phyloP scores from a whole-genome alignment of 2,113 vertebrate genomes.

The Baryphthengus martii region DNA sequence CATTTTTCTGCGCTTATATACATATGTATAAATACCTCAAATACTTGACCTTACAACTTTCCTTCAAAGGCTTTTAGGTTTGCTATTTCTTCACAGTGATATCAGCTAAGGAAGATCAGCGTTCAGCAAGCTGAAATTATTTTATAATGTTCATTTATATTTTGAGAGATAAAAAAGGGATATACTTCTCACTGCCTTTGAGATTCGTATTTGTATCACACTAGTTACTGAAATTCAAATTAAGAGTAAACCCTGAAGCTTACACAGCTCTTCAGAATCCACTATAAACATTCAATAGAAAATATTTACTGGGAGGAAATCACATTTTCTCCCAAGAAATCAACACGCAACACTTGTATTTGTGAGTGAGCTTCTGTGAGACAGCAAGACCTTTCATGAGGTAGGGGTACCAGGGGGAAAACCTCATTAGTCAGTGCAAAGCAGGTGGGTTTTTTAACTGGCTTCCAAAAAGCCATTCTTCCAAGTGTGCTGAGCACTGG shows the following conservation, averaged over 20 bases:
- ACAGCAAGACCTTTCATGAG: background rate
- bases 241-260: background rate
- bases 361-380: background rate
- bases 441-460: background rate
- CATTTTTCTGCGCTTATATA: background rate
- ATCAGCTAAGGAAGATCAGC: background rate
- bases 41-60: background rate
- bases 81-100: background rate
- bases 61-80: background rate
- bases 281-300: background rate
- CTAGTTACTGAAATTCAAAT: background rate
- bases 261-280: background rate
- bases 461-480: background rate
- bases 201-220: background rate
- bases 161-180: background rate
- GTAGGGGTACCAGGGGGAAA: rapidly evolving
- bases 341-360: background rate
- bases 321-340: background rate
- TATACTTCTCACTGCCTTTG: background rate
- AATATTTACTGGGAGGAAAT: background rate
- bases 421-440: background rate
- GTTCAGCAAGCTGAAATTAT: background rate
- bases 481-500: background rate
- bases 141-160: background rate
- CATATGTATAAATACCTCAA: background rate